Evolutionary conservation across 2,797 vertebrate genomes (phyloP).

Genomic region (Lacerta agilis): DNA sequence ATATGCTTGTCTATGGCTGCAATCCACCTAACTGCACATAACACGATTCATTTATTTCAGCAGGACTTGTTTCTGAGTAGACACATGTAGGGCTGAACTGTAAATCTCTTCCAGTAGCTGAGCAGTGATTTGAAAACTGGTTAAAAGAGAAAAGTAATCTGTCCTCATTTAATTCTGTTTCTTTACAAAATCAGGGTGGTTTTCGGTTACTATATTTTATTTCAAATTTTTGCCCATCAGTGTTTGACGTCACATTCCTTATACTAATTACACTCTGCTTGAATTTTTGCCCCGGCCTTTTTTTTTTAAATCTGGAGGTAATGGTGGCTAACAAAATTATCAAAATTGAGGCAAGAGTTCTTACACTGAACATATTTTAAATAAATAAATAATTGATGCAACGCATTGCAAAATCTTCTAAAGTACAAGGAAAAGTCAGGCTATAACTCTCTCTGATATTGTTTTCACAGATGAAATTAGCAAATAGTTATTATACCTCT

Average conservation of each 20-base stretch:
- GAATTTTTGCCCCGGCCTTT: background rate
- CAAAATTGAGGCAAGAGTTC: background rate
- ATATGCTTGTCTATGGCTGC: background rate
- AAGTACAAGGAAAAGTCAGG: background rate
- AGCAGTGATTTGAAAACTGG: background rate
- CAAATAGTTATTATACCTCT: slow-evolving; percentile 13
- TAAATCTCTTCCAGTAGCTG: background rate
- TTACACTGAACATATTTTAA: background rate
- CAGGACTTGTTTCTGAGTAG: background rate
- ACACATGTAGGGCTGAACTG: background rate
- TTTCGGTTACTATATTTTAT: background rate
- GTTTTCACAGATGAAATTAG: slow-evolving; percentile 7
- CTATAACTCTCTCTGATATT: background rate
- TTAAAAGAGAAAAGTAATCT: background rate
- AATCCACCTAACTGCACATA: background rate
- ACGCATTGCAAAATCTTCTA: background rate
- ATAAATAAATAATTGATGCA: background rate
- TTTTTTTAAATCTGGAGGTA: background rate
- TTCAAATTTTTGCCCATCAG: background rate
- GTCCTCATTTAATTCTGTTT: background rate
- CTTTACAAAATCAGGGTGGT: background rate
- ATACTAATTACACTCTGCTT: background rate
- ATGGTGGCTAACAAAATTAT: background rate
- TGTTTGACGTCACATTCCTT: background rate
- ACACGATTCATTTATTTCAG: background rate